Base-by-base conservation (phyloP, 1,140 invertebrate genomes). In the Nephila pilipes region DNA sequence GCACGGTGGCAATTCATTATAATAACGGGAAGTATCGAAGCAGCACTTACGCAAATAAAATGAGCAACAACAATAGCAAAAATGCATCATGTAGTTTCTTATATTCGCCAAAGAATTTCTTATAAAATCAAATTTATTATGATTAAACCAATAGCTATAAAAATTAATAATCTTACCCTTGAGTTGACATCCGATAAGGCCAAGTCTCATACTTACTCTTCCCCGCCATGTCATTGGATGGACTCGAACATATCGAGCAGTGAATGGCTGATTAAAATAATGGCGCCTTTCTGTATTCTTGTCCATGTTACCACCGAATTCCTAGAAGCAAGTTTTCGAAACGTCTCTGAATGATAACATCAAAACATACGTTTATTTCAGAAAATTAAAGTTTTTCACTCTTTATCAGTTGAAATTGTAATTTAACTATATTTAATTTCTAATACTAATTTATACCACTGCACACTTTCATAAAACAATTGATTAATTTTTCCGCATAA, bases 241-340 rank as follows among this genome's bases (percentile, higher is more conserved):
- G 46, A 97, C 95, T 55, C 96, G 95, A 3, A 96, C 95, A 94
- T 95, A 96, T 60, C 96, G 94, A 8, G 96, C 96, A 14, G 96
- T 95, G 94, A 97, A 96, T 4, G 96, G 96, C 10, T 95, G 95
- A 94, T 96, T 96, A 36, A 97, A 95, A 94, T 96, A 96, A 94
- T 97, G 96, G 32, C 95, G 94, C 69, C 96, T 94, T 94, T 96
- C 96, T 8, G 96, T 96, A 69, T 95, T 94, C 93, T 96, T 96
- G 94, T 97, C 96, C 94, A 96, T 95, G 94, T 97, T 97, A 10
- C 96, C 96, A 8, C 96, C 96, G 94, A 97, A 97, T 93, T 96
- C 95, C 96, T 96, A 93, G 14, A 89, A 87, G 60, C 3, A 79
- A 83, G 14, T 46, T 46, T 1, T 18, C 58, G 58, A 63, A 20